phyloP scores from a whole-genome alignment of 2,797 vertebrate genomes.

The Platyrinchus mystaceus region DNA sequence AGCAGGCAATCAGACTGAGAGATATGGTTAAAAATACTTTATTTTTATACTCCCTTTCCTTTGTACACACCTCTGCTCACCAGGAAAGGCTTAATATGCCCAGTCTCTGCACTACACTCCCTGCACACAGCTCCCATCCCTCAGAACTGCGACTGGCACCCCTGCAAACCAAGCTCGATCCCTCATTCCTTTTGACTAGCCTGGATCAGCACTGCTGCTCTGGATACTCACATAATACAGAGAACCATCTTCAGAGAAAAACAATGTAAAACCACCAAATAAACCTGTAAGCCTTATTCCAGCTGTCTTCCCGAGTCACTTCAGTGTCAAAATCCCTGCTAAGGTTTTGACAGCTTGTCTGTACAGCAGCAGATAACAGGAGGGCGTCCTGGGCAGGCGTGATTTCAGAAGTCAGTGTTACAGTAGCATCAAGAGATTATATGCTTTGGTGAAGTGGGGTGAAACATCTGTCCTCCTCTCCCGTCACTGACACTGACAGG shows the following conservation, averaged over 20 bases:
- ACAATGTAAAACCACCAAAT: background rate
- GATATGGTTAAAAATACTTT: constrained; percentile 31
- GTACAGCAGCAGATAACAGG: background rate
- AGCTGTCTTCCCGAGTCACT: background rate
- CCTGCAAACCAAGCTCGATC: background rate
- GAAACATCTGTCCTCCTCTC: background rate
- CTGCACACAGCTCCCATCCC: background rate
- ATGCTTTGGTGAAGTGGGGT: background rate
- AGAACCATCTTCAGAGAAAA: background rate
- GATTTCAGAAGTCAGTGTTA: background rate
- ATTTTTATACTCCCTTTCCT: background rate
- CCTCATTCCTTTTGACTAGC: background rate
- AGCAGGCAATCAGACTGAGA: constrained; percentile 63
- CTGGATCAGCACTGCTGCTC: background rate
- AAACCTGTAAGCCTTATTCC: constrained; percentile 2
- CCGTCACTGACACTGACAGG: background rate
- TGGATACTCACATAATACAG: background rate
- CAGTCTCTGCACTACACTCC: background rate
- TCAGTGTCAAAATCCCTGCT: background rate
- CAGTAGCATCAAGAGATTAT: background rate
- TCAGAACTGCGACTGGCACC: background rate
- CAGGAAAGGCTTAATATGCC: background rate
- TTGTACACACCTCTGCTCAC: background rate
- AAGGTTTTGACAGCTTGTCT: constrained; percentile 40
- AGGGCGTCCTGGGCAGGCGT: background rate